A percentile compares a stretch with the other conserved stretches of the same genome.
Conservation (phyloP, 2,113 vertebrate species). For the Percina caprodes region DNA sequence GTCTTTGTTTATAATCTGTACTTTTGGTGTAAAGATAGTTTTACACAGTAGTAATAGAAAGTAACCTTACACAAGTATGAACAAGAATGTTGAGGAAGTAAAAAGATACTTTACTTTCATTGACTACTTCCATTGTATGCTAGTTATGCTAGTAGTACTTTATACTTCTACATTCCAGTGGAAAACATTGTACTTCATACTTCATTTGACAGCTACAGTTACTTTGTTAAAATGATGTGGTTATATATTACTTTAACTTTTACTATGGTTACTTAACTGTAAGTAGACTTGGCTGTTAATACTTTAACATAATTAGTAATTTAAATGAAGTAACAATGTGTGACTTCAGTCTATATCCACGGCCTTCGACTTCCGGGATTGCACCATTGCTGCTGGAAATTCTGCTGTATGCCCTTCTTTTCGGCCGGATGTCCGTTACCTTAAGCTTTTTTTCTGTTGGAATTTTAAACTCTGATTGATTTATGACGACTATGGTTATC, state of each 20-base stretch:
- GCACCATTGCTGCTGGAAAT: too few relatives aligned
- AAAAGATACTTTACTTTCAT: not conserved
- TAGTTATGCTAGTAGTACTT: too few relatives aligned
- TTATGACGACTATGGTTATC: too few relatives aligned
- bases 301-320: not conserved
- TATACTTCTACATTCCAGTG: too few relatives aligned
- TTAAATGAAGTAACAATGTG: too few relatives aligned
- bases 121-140: too few relatives aligned
- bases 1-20: not conserved
- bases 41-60: not conserved
- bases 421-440: too few relatives aligned
- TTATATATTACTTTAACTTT: not conserved
- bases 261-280: not conserved
- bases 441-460: too few relatives aligned
- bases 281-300: not conserved
- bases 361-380: too few relatives aligned
- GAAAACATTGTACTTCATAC: not conserved
- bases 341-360: not conserved
- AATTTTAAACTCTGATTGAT: too few relatives aligned
- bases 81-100: too few relatives aligned
- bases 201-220: not conserved
- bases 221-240: not conserved
- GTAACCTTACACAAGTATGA: not conserved
- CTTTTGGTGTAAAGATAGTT: not conserved
- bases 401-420: too few relatives aligned